Base-by-base conservation (phyloP, 2,888 invertebrate genomes). In the Myopa tessellatipennis region DNA sequence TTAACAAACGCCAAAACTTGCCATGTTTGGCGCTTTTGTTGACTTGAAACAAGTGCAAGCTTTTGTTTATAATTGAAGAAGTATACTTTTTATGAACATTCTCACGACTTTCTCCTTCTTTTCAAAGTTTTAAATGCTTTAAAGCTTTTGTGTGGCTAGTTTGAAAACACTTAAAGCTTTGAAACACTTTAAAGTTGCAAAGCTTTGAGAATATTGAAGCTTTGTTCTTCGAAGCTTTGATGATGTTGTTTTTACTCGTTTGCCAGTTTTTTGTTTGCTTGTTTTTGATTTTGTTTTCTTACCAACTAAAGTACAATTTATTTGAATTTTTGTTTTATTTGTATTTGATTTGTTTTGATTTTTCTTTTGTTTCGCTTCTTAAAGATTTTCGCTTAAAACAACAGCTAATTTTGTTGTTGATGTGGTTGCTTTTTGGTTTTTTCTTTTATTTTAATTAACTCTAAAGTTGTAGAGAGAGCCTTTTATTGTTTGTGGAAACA, bases 241-340 rank as follows among this genome's bases (percentile, higher is more conserved):
- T 55, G 52, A 12, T 26, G 38, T 10, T 36, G 26, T 52, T 70
- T 52, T 50, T 6, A 16, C 55, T 16, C 26, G 70, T 26, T 70
- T 26, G 36, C 70, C 5, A 18, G 18, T 8, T 65, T 12, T 34
- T 34, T 38, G 65, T 65, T 65, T 65, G 65, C 38, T 50, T 40
- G 55, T 67, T 45, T 36, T 18, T 36, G 52, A 36, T 52, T 65
- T 34, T 26, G 10, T 52, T 40, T 74, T n/a, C 65, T 74, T 74
- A 69, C 68, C 58, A 75, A 60, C 68, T 75, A 69, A 60, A 45
- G 6, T 45, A 68, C 7, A 36, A 12, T 73, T 73, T 4, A n/a
- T 73, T 73, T 26, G 12, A 4, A 14, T 36, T 74, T 36, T 71
- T 60, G 4, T 14, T 34, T 52, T 26, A 10, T 52, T 16, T 60